Percentiles rank a stretch among this genome's conserved stretches.
These are phyloP conservation scores for Theristicus caerulescens DNA, from an alignment of 2,113 vertebrate genomes.

Conservation along the genomic window DNA sequence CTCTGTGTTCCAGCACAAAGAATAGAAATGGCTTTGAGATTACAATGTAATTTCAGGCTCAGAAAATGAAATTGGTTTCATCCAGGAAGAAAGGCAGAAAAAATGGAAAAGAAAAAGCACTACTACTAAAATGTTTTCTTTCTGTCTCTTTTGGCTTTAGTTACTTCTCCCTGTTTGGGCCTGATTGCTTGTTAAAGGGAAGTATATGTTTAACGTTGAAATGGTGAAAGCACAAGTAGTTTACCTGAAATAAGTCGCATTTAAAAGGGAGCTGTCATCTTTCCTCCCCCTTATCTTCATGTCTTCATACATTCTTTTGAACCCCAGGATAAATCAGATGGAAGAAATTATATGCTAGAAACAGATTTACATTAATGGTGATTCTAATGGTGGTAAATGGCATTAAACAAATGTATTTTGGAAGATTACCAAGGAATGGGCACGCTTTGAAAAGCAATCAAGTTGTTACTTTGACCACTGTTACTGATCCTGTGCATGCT, in stretches of 20 bases:
- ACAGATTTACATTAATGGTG: not conserved
- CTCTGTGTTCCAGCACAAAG: not conserved
- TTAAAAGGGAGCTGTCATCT: not conserved
- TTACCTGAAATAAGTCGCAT: not conserved
- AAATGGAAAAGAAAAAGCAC: not conserved
- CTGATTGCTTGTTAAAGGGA: not conserved
- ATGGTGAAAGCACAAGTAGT: not conserved
- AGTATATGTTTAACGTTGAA: not conserved
- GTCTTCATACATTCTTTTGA: not conserved
- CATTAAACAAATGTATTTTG: not conserved
- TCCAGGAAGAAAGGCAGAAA: not conserved
- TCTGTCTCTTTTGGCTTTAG: not conserved
- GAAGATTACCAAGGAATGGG: not conserved
- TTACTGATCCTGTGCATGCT: not conserved
- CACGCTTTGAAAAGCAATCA: not conserved
- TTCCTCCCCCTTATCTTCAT: not conserved
- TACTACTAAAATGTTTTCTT: not conserved
- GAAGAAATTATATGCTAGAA: not conserved
- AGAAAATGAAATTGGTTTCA: not conserved
- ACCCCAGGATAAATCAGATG: not conserved
- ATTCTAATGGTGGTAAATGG: not conserved
- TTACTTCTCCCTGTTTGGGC: not conserved
- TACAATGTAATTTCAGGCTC: conserved; percentile 1
- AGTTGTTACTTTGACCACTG: not conserved
- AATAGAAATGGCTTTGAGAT: not conserved